These are phyloP conservation scores for Macrocentrus cingulum DNA, from an alignment of 1,140 invertebrate genomes.

Conservation along the genomic window DNA sequence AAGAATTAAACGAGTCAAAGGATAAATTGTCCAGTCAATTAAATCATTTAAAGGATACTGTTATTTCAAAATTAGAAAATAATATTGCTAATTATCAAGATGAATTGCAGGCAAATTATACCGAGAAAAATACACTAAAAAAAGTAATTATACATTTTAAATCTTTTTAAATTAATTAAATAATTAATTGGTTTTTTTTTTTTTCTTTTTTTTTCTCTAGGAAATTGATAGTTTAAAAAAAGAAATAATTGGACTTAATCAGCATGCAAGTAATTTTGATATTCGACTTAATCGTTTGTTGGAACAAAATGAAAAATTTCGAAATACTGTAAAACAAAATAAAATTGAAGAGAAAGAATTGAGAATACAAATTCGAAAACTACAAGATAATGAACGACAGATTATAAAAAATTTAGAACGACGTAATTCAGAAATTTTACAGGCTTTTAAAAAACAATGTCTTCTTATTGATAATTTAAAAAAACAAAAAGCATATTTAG, in stretches of 20 bases:
- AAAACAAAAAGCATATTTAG: constrained; percentile 58
- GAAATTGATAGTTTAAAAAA: constrained; percentile 56
- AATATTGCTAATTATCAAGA: constrained; percentile 37
- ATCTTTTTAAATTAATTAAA: constrained; percentile 9
- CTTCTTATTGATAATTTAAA: constrained; percentile 60
- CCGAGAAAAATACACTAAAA: constrained; percentile 52
- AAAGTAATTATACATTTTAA: constrained; percentile 43
- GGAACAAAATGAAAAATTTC: constrained; percentile 58
- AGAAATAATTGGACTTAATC: constrained; percentile 50
- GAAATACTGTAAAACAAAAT: constrained; percentile 45
- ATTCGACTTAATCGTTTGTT: constrained; percentile 53
- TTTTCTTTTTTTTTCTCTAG: constrained; percentile 33
- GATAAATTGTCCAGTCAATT: constrained; percentile 52
- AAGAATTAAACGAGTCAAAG: constrained; percentile 47
- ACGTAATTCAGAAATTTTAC: constrained; percentile 55
- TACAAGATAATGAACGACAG: constrained; percentile 49
- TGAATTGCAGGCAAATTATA: constrained; percentile 47
- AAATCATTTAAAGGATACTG: constrained; percentile 43
- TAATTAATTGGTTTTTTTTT: too few species aligned
- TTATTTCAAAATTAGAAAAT: constrained; percentile 53
- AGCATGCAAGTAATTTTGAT: constrained; percentile 47
- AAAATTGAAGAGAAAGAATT: constrained; percentile 61
- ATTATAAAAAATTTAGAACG: constrained; percentile 54
- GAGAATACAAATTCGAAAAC: constrained; percentile 50
- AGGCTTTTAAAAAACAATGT: constrained; percentile 60